Percentiles rank a stretch among this genome's conserved stretches.
Evolutionary conservation across 2,888 invertebrate genomes (phyloP).

Genomic region (Helobdella robusta): DNA sequence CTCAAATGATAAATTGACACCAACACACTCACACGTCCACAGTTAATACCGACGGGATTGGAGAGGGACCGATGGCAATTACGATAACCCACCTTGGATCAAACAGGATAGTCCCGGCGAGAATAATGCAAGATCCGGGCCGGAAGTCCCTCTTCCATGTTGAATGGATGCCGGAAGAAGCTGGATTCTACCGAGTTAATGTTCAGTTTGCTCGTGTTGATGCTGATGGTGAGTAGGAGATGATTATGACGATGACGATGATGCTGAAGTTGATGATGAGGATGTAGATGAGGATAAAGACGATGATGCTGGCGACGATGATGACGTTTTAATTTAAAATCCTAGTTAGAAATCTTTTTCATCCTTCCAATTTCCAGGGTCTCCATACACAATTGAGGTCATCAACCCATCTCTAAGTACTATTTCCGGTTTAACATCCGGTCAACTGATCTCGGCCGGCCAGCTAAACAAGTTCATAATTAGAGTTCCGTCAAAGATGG

Average conservation of each 20-base stretch:
- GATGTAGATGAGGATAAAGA: too few species aligned
- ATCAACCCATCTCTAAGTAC: constrained; percentile 48
- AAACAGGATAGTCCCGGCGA: constrained; percentile 57
- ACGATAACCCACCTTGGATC: constrained; percentile 64
- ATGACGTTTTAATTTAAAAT: too few species aligned
- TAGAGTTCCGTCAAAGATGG: neutral
- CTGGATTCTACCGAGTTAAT: constrained; percentile 65
- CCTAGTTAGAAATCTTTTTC: too few species aligned
- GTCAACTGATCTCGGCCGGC: neutral
- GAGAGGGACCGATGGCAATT: constrained; percentile 67
- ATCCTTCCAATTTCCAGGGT: constrained; percentile 43
- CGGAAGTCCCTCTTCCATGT: constrained; percentile 49
- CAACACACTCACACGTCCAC: constrained; percentile 54
- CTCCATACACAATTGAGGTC: constrained; percentile 46
- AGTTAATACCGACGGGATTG: constrained; percentile 65
- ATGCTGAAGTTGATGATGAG: too few species aligned
- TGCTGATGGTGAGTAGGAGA: constrained; percentile 57
- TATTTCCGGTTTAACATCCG: neutral
- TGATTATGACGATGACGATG: too few species aligned
- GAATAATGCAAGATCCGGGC: constrained; percentile 61
- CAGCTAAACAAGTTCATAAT: neutral
- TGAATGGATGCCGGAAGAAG: constrained; percentile 55
- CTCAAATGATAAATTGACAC: too few species aligned
- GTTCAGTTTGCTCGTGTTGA: constrained; percentile 87
- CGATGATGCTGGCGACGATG: too few species aligned